Base-by-base conservation (phyloP, 2,797 vertebrate genomes). In the Lepus townsendii region DNA sequence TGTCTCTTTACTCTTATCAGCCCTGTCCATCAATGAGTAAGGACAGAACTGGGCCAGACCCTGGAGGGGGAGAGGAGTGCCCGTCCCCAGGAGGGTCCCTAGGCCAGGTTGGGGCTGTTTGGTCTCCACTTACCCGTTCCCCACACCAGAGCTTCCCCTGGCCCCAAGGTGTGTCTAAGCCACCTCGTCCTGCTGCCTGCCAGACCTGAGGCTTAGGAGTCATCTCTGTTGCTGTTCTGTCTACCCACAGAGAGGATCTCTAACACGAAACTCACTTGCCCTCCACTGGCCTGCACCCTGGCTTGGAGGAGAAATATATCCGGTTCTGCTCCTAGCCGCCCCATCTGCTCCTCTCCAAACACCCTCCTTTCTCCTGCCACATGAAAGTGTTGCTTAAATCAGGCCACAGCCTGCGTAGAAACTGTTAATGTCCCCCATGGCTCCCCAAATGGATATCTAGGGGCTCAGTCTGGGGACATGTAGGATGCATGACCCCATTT, bases 1-100 rank as follows among this genome's bases (percentile, higher is more conserved):
- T 47, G 42, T 47, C 42, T 47, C 42, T 47, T 75, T 95, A 54
- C 17, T 95, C 92, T 60, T 71, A 69, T 82, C 57, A 32, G 80
- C 75, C 66, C 63, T 93, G 62, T 73, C 22, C 60, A 47, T 35
- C 60, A 11, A 0, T 20, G 57, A 52, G 52, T 68, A 50, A 95
- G 83, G 52, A 62, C 52, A 65, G 54, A 78, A 7, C 63, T 68
- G 85, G 57, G 32, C 47, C 84, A 38, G 38, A 24, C 66, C 32
- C 20, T 19, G 5, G 38, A 7, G 26, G 71, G 62, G n/a, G 50
- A 93, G 42, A 50, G 38, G 60, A 11, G 20, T 7, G 9, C 16
- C 38, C 62, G 19, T 7, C n/a, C 86, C 62, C 35, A 52, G 7
- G 13, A 60, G 95, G 38, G 30, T 19, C 35, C 20, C 20, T 68